Conservation (phyloP, 2,113 vertebrate genomes). For the Pituophis catenifer region DNA sequence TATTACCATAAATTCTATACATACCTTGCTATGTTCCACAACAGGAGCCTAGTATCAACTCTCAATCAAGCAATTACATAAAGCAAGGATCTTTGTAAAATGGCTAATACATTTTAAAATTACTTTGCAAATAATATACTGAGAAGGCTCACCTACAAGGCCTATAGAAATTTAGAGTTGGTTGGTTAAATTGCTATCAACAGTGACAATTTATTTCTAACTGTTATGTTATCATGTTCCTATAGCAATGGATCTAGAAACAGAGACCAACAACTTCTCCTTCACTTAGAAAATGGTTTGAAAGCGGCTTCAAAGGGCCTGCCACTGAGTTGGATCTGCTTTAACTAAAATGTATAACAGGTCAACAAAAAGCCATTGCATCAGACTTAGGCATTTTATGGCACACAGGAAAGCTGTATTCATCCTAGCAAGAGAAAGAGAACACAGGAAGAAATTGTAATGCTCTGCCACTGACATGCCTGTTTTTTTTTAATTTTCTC, state of each 20-base stretch:
- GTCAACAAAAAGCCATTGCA: background rate
- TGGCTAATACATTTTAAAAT: constrained; percentile 8
- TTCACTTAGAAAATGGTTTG: background rate
- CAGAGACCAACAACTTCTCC: background rate
- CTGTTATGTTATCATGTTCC: background rate
- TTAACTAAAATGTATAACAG: background rate
- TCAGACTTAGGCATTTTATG: background rate
- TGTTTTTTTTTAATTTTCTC: background rate
- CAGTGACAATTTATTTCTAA: constrained; percentile 3
- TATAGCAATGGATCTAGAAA: background rate
- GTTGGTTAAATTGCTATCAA: background rate
- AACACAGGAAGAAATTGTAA: background rate
- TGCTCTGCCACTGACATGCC: background rate
- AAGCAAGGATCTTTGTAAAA: background rate
- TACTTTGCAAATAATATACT: background rate
- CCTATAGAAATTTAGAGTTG: constrained; percentile 18
- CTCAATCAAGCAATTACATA: background rate
- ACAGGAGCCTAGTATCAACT: background rate
- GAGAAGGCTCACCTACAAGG: background rate
- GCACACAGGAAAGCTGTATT: background rate
- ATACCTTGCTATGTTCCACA: background rate
- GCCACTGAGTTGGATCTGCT: background rate
- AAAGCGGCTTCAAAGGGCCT: background rate
- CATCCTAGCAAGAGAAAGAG: background rate
- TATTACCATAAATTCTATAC: background rate